These are phyloP conservation scores for Urocyon cinereoargenteus DNA, from an alignment of 2,797 vertebrate species.

Conservation along the genomic window DNA sequence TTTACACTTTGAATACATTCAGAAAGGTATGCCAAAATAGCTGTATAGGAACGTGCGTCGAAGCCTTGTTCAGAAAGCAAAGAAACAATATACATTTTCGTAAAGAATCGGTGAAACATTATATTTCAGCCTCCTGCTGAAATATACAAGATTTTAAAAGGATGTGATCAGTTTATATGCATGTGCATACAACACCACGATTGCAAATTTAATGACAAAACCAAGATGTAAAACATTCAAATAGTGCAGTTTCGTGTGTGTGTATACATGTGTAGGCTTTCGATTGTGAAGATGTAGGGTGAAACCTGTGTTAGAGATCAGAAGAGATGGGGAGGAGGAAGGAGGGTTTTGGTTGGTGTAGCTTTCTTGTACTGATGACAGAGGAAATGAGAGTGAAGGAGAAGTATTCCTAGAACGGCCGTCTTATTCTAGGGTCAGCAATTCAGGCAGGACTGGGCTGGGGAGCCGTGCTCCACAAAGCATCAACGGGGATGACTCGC, in stretches of 20 bases:
- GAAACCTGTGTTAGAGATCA: neutral
- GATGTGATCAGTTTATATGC: neutral
- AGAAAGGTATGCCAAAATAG: neutral
- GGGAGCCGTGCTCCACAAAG: rapidly evolving
- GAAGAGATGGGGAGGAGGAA: neutral
- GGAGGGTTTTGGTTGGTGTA: neutral
- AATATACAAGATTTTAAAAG: neutral
- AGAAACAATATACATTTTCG: neutral
- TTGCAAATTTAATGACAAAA: neutral
- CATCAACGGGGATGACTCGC: too few relatives aligned
- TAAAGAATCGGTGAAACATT: neutral
- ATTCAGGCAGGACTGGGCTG: neutral
- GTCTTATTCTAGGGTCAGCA: neutral
- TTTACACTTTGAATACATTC: neutral
- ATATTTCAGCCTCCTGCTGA: neutral
- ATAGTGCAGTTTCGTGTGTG: rapidly evolving
- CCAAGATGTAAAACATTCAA: too few relatives aligned
- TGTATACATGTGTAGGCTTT: rapidly evolving
- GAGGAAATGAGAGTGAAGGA: neutral
- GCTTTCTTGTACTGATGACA: neutral
- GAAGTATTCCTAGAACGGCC: neutral
- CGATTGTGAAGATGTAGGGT: neutral
- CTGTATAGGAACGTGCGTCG: rapidly evolving
- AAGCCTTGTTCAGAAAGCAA: neutral
- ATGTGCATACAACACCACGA: neutral